Conservation (phyloP, 2,888 invertebrate species). For the Drosophila nigritarsus region DNA sequence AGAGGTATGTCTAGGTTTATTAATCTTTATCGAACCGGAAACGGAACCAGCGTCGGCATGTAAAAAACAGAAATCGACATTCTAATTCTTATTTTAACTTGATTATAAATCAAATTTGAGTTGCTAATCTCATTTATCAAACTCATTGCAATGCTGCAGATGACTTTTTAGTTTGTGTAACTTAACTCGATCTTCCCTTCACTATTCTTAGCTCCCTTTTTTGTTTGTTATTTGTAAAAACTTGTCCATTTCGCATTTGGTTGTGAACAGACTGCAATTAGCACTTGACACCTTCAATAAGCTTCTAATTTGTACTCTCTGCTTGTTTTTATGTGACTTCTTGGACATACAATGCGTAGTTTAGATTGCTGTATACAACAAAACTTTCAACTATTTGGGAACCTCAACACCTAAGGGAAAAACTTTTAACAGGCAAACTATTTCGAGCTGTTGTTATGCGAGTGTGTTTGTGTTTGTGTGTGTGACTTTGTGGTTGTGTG, state of each 20-base stretch:
- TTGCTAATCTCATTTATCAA: background rate
- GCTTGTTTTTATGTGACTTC: background rate
- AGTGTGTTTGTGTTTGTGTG: background rate
- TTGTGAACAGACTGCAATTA: conserved; percentile 12
- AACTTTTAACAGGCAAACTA: conserved; percentile 51
- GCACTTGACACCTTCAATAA: conserved; percentile 11
- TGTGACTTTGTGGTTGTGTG: conserved; percentile 6
- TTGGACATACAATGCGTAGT: background rate
- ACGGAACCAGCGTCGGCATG: background rate
- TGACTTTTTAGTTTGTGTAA: background rate
- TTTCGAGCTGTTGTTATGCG: conserved; percentile 30
- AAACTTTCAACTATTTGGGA: conserved; percentile 33
- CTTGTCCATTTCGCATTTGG: background rate
- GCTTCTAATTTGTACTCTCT: conserved; percentile 3
- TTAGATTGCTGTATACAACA: conserved; percentile 10
- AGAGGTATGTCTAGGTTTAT: background rate
- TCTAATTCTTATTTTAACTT: background rate
- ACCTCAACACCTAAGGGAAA: conserved; percentile 33
- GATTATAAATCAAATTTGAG: background rate
- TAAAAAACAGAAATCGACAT: background rate
- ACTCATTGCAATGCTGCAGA: background rate
- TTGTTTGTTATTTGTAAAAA: background rate
- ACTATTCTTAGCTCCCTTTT: background rate
- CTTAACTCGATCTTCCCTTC: background rate
- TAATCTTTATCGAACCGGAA: background rate